These are phyloP conservation scores for Neodiprion virginianus DNA, from an alignment of 1,140 invertebrate genomes.

Conservation along the genomic window DNA sequence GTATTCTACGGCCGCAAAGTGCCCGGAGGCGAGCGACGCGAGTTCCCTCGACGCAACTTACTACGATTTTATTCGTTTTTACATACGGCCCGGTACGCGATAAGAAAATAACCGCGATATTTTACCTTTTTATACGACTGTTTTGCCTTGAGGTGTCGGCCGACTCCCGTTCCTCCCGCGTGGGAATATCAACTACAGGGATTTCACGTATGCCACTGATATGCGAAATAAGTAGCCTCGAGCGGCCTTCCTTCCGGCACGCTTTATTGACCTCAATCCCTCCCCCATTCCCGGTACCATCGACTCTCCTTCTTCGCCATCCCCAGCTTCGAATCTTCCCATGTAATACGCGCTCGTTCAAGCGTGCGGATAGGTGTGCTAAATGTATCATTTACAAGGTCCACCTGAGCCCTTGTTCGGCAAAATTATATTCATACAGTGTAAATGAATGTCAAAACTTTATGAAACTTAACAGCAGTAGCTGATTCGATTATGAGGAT, in stretches of 20 bases:
- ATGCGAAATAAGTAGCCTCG: slow-evolving; percentile 49
- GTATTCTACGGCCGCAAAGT: background rate
- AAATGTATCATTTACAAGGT: too few relatives aligned
- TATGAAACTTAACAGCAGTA: too few relatives aligned
- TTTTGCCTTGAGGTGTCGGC: slow-evolving; percentile 53
- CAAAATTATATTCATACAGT: too few relatives aligned
- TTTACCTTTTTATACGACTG: slow-evolving; percentile 52
- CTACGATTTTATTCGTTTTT: slow-evolving; percentile 56
- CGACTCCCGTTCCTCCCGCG: slow-evolving; percentile 22
- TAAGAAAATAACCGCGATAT: slow-evolving; percentile 45
- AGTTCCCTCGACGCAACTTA: slow-evolving; percentile 53
- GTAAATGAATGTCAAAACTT: too few relatives aligned
- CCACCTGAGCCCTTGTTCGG: too few relatives aligned
- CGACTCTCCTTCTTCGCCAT: too few relatives aligned
- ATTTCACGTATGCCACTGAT: slow-evolving; percentile 42
- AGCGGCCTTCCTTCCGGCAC: slow-evolving; percentile 26
- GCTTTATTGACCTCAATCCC: background rate
- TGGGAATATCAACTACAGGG: slow-evolving; percentile 29
- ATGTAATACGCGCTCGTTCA: too few relatives aligned
- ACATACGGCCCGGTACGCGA: slow-evolving; percentile 43
- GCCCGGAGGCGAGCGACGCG: slow-evolving; percentile 13
- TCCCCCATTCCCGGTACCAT: background rate
- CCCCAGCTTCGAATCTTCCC: too few relatives aligned
- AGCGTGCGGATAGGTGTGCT: too few relatives aligned
- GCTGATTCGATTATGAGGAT: too few relatives aligned